Conservation (phyloP, 2,113 vertebrate species). For the Daubentonia madagascariensis region DNA sequence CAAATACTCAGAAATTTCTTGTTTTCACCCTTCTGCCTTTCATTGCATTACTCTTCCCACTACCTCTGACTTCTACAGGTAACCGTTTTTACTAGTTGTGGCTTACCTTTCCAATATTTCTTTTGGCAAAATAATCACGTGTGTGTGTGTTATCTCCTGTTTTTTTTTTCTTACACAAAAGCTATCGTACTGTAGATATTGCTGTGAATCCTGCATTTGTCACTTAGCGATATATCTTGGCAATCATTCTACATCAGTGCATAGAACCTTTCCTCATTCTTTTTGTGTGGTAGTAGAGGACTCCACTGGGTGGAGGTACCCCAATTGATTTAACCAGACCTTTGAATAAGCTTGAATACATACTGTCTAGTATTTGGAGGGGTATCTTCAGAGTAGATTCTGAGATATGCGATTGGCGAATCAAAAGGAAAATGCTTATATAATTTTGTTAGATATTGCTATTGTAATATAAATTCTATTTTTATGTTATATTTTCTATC, state of each 20-base stretch:
- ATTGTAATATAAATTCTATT: neutral
- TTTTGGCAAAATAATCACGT: neutral
- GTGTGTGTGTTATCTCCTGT: neutral
- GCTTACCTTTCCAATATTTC: neutral
- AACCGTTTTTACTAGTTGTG: neutral
- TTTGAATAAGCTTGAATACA: neutral
- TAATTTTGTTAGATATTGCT: neutral
- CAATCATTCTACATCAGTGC: neutral
- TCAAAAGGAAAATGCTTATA: neutral
- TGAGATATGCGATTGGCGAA: neutral
- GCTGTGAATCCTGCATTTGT: neutral
- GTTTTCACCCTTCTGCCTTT: neutral
- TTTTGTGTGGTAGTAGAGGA: neutral
- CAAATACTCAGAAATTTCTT: neutral
- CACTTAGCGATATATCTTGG: neutral
- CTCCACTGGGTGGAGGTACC: neutral
- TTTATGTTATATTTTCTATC: neutral
- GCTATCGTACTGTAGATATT: neutral
- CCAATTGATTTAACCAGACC: neutral
- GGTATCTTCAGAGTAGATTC: neutral
- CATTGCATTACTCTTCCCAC: neutral
- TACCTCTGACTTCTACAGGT: neutral
- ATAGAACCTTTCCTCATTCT: neutral
- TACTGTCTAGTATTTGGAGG: neutral
- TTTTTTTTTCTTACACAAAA: neutral